These are phyloP conservation scores for Pterobdella sp. DNA, from an alignment of 2,888 invertebrate genomes.

Conservation along the genomic window DNA sequence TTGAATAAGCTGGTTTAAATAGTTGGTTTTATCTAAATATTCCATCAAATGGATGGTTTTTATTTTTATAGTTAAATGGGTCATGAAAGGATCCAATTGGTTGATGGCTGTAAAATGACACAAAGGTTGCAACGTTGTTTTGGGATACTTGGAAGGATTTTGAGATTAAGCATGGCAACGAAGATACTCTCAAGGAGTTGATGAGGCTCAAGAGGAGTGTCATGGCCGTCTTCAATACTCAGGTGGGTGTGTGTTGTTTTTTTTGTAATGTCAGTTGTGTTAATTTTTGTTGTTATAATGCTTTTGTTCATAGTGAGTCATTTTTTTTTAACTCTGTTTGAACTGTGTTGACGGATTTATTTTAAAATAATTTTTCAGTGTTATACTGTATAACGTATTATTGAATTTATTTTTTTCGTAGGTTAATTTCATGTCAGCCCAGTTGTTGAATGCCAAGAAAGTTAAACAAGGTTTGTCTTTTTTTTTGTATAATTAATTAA, in stretches of 20 bases:
- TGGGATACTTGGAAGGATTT: constrained; percentile 99
- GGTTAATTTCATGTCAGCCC: constrained; percentile 96
- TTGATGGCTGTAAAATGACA: too few relatives aligned
- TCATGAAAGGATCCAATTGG: too few relatives aligned
- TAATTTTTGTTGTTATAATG: not conserved
- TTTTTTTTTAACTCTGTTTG: too few relatives aligned
- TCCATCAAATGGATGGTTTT: too few relatives aligned
- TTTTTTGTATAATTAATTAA: too few relatives aligned
- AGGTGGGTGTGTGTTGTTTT: constrained; percentile 53
- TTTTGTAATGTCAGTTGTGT: not conserved
- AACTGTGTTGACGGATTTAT: too few relatives aligned
- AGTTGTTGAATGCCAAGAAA: constrained; percentile 69
- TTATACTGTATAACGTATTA: too few relatives aligned
- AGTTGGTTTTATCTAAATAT: too few relatives aligned
- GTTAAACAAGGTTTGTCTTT: constrained; percentile 40
- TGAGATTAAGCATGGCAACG: constrained; percentile 96
- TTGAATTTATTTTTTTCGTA: too few relatives aligned
- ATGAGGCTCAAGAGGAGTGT: constrained; percentile 91
- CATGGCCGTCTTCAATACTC: constrained; percentile 94
- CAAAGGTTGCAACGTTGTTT: constrained; percentile 60
- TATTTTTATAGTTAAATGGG: too few relatives aligned
- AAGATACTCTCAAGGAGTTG: constrained; percentile 98
- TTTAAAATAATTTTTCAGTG: too few relatives aligned
- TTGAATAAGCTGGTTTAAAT: too few relatives aligned
- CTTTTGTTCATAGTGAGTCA: not conserved